Percentiles rank a stretch among this genome's conserved stretches.
Evolutionary conservation across 2,797 vertebrate genomes (phyloP).

Genomic region (Acomys russatus): DNA sequence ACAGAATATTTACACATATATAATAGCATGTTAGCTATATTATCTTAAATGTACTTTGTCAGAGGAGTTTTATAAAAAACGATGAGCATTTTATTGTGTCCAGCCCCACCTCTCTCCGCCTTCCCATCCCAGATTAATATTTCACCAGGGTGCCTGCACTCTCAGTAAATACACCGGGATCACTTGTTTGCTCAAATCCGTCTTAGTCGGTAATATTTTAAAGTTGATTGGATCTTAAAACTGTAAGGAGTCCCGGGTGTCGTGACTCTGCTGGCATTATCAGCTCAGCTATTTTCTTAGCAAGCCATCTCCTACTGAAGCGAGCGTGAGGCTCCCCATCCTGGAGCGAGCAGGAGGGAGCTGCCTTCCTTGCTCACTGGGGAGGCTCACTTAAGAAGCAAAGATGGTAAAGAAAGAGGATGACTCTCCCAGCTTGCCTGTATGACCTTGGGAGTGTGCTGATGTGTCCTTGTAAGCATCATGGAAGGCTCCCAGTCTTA

Average conservation of each 20-base stretch:
- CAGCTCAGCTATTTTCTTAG: conserved; percentile 84
- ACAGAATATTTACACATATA: not conserved
- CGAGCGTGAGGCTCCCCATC: not conserved
- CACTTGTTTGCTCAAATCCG: conserved; percentile 82
- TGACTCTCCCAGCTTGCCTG: not conserved
- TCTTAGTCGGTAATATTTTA: conserved; percentile 86
- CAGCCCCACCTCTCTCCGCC: not conserved
- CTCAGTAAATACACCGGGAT: conserved; percentile 84
- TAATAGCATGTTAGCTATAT: not conserved
- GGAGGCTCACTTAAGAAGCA: conserved; percentile 56
- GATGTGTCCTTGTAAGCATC: conserved; percentile 83
- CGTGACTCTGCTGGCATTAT: conserved; percentile 85
- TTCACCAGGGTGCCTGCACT: conserved; percentile 76
- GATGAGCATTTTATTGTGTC: conserved; percentile 16
- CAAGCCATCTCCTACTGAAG: conserved; percentile 82
- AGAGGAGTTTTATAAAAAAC: conserved; percentile 40
- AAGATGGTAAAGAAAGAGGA: conserved; percentile 78
- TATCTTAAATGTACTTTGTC: conserved; percentile 59
- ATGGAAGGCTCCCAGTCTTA: not conserved
- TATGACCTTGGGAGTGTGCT: conserved; percentile 84
- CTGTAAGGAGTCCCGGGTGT: conserved; percentile 84
- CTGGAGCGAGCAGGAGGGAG: not conserved
- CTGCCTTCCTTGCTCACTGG: not conserved
- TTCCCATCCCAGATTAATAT: conserved; percentile 75
- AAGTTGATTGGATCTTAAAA: conserved; percentile 88